These are phyloP conservation scores for Protobothrops flavoviridis DNA, from an alignment of 2,113 vertebrate genomes.

Conservation along the genomic window DNA sequence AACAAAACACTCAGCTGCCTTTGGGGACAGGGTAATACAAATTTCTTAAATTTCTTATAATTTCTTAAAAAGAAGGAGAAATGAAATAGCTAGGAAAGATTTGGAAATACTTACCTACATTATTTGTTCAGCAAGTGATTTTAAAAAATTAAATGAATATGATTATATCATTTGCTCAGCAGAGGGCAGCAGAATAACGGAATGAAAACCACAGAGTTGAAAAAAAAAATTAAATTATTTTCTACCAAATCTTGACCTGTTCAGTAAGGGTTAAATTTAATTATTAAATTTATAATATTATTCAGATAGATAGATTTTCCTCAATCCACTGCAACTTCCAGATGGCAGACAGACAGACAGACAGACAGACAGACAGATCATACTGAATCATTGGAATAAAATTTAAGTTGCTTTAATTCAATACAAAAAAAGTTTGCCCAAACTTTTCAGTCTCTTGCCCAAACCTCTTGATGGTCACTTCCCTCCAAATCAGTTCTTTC, in stretches of 20 bases:
- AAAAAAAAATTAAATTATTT: background rate
- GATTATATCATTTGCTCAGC: background rate
- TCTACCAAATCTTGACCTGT: background rate
- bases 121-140: background rate
- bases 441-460: background rate
- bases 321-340: too few relatives aligned
- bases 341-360: background rate
- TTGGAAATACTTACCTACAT: background rate
- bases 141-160: background rate
- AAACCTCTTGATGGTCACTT: background rate
- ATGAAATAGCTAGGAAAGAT: background rate
- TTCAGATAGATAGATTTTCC: background rate
- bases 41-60: background rate
- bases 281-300: background rate
- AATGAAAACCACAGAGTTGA: background rate
- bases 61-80: background rate
- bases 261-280: background rate
- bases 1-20: background rate
- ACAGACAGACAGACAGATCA: background rate
- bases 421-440: background rate
- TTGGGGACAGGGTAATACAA: background rate
- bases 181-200: background rate
- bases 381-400: background rate
- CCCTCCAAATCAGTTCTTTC: background rate
- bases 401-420: background rate